Evolutionary conservation across 2,113 vertebrate species (phyloP), one percentile per base, ranked within the genome.

Genomic region (Neotragus pygmaeus): DNA sequence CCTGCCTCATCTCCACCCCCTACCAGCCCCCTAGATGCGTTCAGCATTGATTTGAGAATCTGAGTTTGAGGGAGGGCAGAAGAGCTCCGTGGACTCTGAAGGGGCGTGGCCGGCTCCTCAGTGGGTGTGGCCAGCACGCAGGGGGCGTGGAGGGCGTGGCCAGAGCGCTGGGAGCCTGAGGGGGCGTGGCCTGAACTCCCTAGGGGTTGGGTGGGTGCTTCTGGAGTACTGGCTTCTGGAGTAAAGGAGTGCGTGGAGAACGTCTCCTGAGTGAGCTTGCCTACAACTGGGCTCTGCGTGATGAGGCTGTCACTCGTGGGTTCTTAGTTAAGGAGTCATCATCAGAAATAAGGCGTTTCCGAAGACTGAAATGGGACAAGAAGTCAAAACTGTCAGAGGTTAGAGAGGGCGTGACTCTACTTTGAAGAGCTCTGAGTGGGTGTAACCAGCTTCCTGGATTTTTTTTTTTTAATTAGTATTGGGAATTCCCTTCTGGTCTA

Each of bases 101-200:
- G 30, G 57, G 75, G 47, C 5, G 16, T 28, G 64, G 47, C 45
- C n/a, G 27, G 49, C 6, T 1, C 57, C 33, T 15, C 3, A 0
- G 45, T 55, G 43, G 49, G 55, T 9, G 58, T 45, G 36, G 17
- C 43, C 55, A 45, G 16, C 27, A 25, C 0, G 21, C 49, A 19
- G 30, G 66, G 23, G 14, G 9, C 12, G 21, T 62, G 70, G n/a
- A 25, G 55, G 23, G 36, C 27, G 39, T 36, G 77, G 84, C n/a
- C 45, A 13, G 53, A 1, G 1, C 9, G 4, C 14, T 3, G 6
- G 66, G n/a, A 0, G 9, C 11, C 60, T 19, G 39, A 0, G 6
- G 39, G 43, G 62, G 60, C 14, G n/a, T 36, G 82, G 47, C 27
- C 70, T 45, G 45, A 27, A n/a, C 12, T 23, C 15, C 27, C 2